Conservation (phyloP, 1,140 invertebrate genomes). For the Scaptodrosophila lebanonensis region DNA sequence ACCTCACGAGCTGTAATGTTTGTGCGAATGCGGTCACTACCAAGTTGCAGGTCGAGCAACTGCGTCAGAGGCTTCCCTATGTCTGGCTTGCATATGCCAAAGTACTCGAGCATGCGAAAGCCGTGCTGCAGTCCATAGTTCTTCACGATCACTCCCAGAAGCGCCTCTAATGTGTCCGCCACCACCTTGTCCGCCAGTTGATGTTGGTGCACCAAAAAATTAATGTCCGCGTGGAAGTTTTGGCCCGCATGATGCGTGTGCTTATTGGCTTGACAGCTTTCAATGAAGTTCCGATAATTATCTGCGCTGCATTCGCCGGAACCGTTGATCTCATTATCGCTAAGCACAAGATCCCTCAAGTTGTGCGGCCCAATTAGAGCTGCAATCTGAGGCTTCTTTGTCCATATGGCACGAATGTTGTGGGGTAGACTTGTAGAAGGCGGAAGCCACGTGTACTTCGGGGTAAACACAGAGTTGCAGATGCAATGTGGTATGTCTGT, state of each 20-base stretch:
- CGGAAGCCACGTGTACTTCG: conserved; percentile 80
- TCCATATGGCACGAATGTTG: conserved; percentile 42
- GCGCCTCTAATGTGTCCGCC: conserved; percentile 89
- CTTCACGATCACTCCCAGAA: conserved; percentile 87
- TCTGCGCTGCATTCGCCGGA: conserved; percentile 16
- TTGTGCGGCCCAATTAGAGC: conserved; percentile 48
- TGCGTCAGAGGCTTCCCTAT: conserved; percentile 66
- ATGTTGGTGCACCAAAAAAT: conserved; percentile 32
- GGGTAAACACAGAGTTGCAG: conserved; percentile 52
- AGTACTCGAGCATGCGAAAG: conserved; percentile 85
- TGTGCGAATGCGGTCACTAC: conserved; percentile 66
- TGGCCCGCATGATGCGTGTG: conserved; percentile 9
- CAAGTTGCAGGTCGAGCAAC: conserved; percentile 64
- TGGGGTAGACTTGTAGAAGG: conserved; percentile 77
- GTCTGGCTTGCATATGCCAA: conserved; percentile 81
- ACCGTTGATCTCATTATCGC: conserved; percentile 32
- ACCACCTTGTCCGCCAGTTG: conserved; percentile 77
- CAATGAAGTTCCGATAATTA: conserved; percentile 17
- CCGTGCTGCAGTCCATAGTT: conserved; percentile 79
- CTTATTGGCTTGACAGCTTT: conserved; percentile 31
- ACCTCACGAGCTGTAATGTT: conserved; percentile 67
- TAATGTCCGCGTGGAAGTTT: conserved; percentile 36
- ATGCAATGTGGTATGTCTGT: conserved; percentile 54
- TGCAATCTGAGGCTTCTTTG: conserved; percentile 13
- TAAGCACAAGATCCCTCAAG: conserved; percentile 24